Percentiles rank a stretch among this genome's conserved stretches.
These are phyloP conservation scores for Luscinia megarhynchos DNA, from an alignment of 2,797 vertebrate genomes.

Conservation along the genomic window DNA sequence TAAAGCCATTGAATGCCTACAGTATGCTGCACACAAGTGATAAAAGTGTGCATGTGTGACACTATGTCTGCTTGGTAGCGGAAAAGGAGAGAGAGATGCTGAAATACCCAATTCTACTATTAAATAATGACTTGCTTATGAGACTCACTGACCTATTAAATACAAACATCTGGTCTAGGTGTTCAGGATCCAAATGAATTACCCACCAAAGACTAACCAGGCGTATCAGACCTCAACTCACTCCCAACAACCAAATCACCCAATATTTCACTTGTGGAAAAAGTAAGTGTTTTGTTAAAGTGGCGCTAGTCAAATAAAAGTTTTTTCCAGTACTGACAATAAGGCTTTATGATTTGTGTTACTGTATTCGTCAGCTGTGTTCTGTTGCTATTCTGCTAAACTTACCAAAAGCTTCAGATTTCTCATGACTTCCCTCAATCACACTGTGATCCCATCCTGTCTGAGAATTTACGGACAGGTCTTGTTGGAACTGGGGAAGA, in stretches of 20 bases:
- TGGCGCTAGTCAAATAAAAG: background rate
- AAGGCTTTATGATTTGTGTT: slow-evolving; percentile 34
- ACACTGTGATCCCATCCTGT: background rate
- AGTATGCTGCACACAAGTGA: slow-evolving; percentile 54
- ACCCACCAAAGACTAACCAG: slow-evolving; percentile 57
- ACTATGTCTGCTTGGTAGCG: slow-evolving; percentile 66
- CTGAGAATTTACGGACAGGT: background rate
- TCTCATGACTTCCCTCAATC: background rate
- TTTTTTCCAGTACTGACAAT: slow-evolving; percentile 48
- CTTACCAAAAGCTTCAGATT: background rate
- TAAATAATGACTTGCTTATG: slow-evolving; percentile 73
- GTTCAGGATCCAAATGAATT: slow-evolving; percentile 67
- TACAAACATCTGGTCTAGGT: slow-evolving; percentile 69
- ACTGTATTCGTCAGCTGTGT: background rate
- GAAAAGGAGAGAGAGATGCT: slow-evolving; percentile 53
- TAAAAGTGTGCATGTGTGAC: slow-evolving; percentile 68
- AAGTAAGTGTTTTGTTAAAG: slow-evolving; percentile 47
- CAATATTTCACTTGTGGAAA: slow-evolving; percentile 56
- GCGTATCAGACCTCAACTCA: slow-evolving; percentile 34
- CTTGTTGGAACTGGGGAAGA: background rate
- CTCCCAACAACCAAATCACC: slow-evolving; percentile 38
- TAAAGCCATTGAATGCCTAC: slow-evolving; percentile 57
- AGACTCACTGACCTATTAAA: slow-evolving; percentile 67
- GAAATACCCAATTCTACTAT: slow-evolving; percentile 64
- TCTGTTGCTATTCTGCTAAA: background rate